Base-by-base conservation (phyloP, 2,888 invertebrate genomes). In the Drosophila diplacantha region DNA sequence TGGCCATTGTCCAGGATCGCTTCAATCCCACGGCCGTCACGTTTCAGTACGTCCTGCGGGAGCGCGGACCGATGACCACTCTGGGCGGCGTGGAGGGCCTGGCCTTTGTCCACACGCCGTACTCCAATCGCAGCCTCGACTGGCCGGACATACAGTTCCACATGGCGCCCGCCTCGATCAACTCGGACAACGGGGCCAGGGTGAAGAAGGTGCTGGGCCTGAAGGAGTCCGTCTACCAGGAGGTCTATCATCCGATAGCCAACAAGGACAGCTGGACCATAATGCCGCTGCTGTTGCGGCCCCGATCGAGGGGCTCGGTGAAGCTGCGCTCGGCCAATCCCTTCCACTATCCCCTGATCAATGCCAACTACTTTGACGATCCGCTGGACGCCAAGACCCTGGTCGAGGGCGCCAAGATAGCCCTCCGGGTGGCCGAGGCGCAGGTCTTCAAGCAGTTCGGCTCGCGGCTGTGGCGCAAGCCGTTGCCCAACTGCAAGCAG, bases 141-240 rank as follows among this genome's bases (percentile, higher is more conserved):
- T 95, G 94, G 92, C 96, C 96, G 0, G 96, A 97, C 78, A 93
- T 97, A 44, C 96, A 97, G 80, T 95, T 96, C 79, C 96, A 97
- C 83, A 96, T 97, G 93, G 96, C 96, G 3, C 96, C 96, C 1
- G 95, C 96, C 0, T 95, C 94, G 0, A 93, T 95, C 38, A 93
- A 93, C 60, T 95, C 95, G 0, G 95, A 95, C 83, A 93, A 92
- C 56, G 93, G 94, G 0, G 91, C 92, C 52, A 90, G 95, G 83
- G 92, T 94, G 0, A 89, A 92, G 85, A 92, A 95, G 89, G 93
- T 95, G 26, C 87, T 95, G 29, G 95, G 95, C 0, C 87, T 96
- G 0, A 95, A 94, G 37, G 95, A 96, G 62, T 92, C 93, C 54
- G 87, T 96, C 0, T 96, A 95, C 85, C 91, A 95, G 79, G 91